These are phyloP conservation scores for Edolisoma coerulescens DNA, from an alignment of 2,113 vertebrate genomes.

Conservation along the genomic window DNA sequence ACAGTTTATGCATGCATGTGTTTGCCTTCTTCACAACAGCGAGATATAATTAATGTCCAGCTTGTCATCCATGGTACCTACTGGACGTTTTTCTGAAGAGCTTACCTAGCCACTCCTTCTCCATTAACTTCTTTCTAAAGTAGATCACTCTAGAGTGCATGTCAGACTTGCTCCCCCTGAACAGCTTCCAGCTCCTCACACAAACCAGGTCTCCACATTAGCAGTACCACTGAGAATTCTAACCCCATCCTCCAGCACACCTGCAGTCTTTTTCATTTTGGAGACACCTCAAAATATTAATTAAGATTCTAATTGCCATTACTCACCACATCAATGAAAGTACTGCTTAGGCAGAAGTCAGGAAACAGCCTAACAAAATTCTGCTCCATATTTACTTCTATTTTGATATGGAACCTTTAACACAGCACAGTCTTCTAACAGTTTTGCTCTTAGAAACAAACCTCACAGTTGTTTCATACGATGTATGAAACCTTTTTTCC, in stretches of 20 bases:
- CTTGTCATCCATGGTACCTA: background rate
- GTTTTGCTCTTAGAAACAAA: background rate
- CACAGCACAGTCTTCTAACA: background rate
- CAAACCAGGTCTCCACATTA: rapidly evolving
- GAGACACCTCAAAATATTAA: background rate
- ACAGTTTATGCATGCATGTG: background rate
- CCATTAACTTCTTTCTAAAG: background rate
- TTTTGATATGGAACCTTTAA: background rate
- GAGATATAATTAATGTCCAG: background rate
- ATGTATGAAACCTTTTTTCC: background rate
- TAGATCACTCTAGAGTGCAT: background rate
- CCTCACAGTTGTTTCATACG: background rate
- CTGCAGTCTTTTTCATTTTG: background rate
- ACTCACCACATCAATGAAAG: background rate
- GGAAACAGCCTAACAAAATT: background rate
- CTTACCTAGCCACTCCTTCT: background rate
- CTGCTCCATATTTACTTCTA: background rate
- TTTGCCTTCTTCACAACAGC: background rate
- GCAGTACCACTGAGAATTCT: background rate
- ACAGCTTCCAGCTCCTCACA: background rate
- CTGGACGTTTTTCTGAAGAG: background rate
- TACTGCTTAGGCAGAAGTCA: background rate
- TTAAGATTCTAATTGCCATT: background rate
- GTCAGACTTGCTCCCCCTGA: background rate
- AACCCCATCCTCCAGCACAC: background rate